A percentile compares a stretch with the other conserved stretches of the same genome.
Evolutionary conservation across 2,113 vertebrate species (phyloP).

Genomic region (Gopherus flavomarginatus): DNA sequence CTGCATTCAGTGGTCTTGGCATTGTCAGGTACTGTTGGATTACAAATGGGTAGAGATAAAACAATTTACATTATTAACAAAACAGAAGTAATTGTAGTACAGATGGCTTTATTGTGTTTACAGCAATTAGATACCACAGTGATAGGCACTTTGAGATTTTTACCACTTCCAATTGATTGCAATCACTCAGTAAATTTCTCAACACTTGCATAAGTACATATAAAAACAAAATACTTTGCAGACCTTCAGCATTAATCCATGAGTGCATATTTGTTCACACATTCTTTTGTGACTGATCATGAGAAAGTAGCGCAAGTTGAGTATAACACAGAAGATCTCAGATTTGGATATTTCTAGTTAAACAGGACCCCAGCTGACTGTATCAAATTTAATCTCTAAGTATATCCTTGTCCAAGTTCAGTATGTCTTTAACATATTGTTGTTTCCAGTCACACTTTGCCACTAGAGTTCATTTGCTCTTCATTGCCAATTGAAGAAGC

Average conservation of each 20-base stretch:
- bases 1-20: not conserved
- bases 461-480: not conserved
- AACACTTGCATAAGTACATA: not conserved
- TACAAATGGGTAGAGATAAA: constrained; percentile 15
- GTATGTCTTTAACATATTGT: not conserved
- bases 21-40: not conserved
- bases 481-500: not conserved
- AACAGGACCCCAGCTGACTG: not conserved
- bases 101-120: not conserved
- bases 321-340: not conserved
- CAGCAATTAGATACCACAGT: not conserved
- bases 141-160: not conserved
- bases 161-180: constrained; percentile 14
- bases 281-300: not conserved
- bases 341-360: not conserved
- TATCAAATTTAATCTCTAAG: not conserved
- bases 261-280: not conserved
- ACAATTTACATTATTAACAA: not conserved
- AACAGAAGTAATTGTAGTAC: not conserved
- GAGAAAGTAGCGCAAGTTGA: not conserved
- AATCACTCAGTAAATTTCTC: not conserved
- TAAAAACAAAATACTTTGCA: not conserved
- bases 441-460: not conserved
- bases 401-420: not conserved
- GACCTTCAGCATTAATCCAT: not conserved